Percentiles rank a stretch among this genome's conserved stretches.
Evolutionary conservation across 2,113 vertebrate genomes (phyloP).

Genomic region (Thermophis baileyi): DNA sequence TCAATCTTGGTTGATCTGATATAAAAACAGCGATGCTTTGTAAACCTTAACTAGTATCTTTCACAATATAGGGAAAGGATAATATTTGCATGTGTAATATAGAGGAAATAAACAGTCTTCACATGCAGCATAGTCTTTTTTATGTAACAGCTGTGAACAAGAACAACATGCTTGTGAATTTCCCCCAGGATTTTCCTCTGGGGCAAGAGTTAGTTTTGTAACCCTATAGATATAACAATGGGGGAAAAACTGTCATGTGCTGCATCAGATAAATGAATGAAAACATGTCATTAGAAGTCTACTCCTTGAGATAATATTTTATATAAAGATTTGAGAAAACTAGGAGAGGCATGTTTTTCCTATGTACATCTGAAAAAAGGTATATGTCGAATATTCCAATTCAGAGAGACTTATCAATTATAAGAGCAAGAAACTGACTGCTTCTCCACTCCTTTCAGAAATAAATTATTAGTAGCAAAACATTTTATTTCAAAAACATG

Average conservation of each 20-base stretch:
- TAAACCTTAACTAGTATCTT: not conserved
- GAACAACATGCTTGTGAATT: not conserved
- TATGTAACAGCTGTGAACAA: not conserved
- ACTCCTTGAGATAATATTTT: not conserved
- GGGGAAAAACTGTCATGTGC: not conserved
- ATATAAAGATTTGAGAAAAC: not conserved
- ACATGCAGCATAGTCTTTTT: not conserved
- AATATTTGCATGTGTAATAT: not conserved
- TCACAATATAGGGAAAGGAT: not conserved
- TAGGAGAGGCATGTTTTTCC: not conserved
- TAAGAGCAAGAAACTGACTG: not conserved
- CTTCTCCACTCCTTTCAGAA: not conserved
- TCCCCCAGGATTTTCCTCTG: not conserved
- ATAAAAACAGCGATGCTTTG: not conserved
- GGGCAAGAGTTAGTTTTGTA: not conserved
- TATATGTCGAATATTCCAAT: not conserved
- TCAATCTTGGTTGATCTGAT: not conserved
- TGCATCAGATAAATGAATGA: not conserved
- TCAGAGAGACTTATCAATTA: not conserved
- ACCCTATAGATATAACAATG: not conserved
- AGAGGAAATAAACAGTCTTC: not conserved
- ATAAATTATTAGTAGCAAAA: not conserved
- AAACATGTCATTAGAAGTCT: not conserved
- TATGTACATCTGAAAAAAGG: not conserved
- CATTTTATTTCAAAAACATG: constrained; percentile 11